A percentile compares a stretch with the other conserved stretches of the same genome.
Conservation (phyloP, 2,888 invertebrate genomes). For the Macrophya alboannulata region DNA sequence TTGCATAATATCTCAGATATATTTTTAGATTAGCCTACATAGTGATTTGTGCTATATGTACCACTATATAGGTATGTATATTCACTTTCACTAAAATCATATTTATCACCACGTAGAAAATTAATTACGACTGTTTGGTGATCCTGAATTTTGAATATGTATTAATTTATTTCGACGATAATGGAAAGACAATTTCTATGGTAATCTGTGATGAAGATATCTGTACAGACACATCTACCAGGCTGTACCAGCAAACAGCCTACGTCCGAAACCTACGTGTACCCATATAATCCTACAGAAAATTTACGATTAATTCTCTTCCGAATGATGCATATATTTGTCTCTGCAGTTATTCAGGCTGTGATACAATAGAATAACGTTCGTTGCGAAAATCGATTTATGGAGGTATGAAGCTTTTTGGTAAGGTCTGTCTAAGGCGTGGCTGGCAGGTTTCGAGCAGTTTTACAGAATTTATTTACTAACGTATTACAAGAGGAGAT, state of each 20-base stretch:
- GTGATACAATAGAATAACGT: not conserved
- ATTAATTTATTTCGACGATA: not conserved
- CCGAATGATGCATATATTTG: conserved; percentile 1
- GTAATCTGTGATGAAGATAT: not conserved
- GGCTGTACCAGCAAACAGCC: conserved; percentile 28
- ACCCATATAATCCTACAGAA: not conserved
- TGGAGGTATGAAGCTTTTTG: not conserved
- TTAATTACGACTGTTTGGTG: not conserved
- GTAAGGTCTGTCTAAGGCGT: not conserved
- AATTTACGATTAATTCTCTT: conserved; percentile 16
- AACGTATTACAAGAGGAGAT: not conserved
- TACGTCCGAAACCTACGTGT: conserved; percentile 29
- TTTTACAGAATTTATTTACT: not conserved
- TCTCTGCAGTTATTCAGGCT: not conserved
- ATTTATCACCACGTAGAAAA: not conserved
- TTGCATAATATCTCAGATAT: not conserved
- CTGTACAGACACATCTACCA: not conserved
- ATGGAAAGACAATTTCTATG: not conserved
- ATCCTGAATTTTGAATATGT: not conserved
- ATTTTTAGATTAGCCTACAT: not conserved
- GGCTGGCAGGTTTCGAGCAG: too few relatives aligned
- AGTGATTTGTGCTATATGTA: not conserved
- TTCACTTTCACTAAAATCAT: conserved; percentile 5
- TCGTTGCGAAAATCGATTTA: not conserved
- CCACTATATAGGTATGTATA: not conserved